Conservation (phyloP, 37 sponge, comb jelly and placozoan genomes). For the Tethya wilhelma region DNA sequence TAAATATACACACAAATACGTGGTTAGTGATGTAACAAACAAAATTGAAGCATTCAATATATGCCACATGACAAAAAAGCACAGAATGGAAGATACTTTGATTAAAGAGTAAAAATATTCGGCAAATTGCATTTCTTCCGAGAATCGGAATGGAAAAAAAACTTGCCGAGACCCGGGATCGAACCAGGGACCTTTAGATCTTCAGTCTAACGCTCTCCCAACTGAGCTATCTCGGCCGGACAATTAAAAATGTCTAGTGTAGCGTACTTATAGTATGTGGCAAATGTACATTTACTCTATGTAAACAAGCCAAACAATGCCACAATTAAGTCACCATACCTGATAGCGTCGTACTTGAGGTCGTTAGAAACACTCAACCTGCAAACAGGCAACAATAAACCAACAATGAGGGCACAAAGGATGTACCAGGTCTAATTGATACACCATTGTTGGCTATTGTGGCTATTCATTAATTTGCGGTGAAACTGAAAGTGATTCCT, state of each 20-base stretch:
- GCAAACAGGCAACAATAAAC: background rate
- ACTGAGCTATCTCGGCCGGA: constrained; percentile 93
- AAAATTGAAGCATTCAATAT: no score
- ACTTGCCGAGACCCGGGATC: constrained; percentile 96
- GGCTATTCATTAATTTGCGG: no score
- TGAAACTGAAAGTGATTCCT: no score
- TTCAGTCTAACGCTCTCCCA: constrained; percentile 98
- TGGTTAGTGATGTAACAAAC: no score
- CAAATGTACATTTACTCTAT: background rate
- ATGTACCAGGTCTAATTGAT: no score
- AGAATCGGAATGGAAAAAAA: constrained; percentile 17
- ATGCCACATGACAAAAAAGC: no score
- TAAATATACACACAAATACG: no score
- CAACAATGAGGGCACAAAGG: background rate
- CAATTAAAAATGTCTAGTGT: background rate
- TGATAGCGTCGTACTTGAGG: constrained; percentile 87
- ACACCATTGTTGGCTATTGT: no score
- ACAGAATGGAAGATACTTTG: background rate
- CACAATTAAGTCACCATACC: constrained; percentile 43
- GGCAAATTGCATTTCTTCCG: background rate
- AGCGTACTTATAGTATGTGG: constrained; percentile 4
- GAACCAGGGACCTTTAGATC: constrained; percentile 96
- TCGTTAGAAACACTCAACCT: constrained; percentile 95
- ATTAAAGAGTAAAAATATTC: background rate
- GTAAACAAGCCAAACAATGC: background rate